These are phyloP conservation scores for Puffinus mauretanicus DNA, from an alignment of 2,113 vertebrate genomes.

Conservation along the genomic window DNA sequence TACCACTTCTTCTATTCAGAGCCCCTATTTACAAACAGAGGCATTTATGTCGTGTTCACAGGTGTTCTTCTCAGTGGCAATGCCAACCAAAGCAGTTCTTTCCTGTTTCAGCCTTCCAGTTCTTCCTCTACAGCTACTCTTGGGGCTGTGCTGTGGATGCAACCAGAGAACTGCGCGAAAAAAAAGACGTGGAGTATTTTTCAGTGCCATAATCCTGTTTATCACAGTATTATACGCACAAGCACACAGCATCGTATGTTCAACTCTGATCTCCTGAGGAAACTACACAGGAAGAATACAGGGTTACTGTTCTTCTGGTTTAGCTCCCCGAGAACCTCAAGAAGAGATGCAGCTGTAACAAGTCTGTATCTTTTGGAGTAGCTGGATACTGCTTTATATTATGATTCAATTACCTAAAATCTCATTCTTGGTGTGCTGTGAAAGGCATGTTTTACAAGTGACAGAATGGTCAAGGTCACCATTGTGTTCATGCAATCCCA, in stretches of 20 bases:
- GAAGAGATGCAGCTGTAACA: background rate
- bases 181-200: background rate
- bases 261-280: background rate
- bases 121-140: background rate
- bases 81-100: background rate
- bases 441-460: background rate
- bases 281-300: background rate
- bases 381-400: background rate
- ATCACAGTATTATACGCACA: background rate
- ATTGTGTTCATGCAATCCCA: background rate
- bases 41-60: background rate
- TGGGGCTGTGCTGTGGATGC: background rate
- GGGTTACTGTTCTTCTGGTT: background rate
- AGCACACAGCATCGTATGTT: fast-evolving
- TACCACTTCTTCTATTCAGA: background rate
- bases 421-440: background rate
- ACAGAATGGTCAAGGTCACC: background rate
- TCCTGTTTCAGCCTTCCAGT: background rate
- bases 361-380: fast-evolving
- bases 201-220: background rate
- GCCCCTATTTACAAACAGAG: background rate
- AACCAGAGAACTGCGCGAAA: background rate
- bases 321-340: background rate
- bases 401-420: background rate
- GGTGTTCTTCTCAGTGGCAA: background rate